Conservation (phyloP, 2,113 vertebrate genomes). For the Chloebia gouldiae region DNA sequence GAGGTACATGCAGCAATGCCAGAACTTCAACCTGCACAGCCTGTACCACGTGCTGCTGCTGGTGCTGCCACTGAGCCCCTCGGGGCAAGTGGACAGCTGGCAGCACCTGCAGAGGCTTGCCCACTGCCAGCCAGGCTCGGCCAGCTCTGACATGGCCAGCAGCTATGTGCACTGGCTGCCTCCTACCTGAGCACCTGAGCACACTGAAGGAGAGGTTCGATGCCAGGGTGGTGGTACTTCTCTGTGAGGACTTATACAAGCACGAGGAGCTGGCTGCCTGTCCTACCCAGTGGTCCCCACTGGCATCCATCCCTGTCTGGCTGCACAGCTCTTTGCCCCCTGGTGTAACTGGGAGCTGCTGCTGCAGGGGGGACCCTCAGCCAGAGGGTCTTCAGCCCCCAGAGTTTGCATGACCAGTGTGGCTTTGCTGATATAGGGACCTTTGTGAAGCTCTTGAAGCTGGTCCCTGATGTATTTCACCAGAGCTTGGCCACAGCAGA, state of each 20-base stretch:
- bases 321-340: conserved; percentile 27
- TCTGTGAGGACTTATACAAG: conserved; percentile 55
- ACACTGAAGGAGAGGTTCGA: conserved; percentile 46
- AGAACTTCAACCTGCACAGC: background rate
- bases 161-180: conserved; percentile 37
- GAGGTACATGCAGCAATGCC: background rate
- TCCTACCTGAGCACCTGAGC: conserved; percentile 45
- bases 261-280: background rate
- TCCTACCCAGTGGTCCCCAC: rapidly evolving
- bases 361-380: background rate
- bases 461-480: conserved; percentile 52
- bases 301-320: background rate
- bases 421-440: background rate
- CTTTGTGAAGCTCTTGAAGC: conserved; percentile 22
- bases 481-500: conserved; percentile 26
- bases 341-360: conserved; percentile 54
- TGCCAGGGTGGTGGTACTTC: conserved; percentile 20
- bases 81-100: conserved; percentile 15
- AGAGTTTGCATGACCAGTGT: background rate
- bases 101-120: conserved; percentile 6
- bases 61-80: background rate
- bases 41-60: conserved; percentile 15
- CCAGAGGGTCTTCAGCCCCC: background rate
- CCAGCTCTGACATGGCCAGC: background rate
- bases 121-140: background rate